Conservation (phyloP, 2,888 invertebrate species). For the Caenorhabditis becei region DNA sequence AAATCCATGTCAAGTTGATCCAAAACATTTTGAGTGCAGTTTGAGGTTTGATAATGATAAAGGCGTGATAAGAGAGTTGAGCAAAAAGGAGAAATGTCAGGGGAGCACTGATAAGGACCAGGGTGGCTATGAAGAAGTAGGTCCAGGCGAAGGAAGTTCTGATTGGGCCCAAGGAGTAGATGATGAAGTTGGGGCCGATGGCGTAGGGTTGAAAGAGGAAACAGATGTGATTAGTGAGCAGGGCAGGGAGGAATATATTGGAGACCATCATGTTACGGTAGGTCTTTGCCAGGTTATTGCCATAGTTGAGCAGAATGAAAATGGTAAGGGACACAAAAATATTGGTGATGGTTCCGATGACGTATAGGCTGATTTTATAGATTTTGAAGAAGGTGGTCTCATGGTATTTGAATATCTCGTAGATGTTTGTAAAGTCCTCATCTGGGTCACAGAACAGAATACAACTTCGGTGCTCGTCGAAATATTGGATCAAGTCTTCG, state of each 20-base stretch:
- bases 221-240: slow-evolving; percentile 40
- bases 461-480: slow-evolving; percentile 36
- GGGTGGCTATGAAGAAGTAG: not conserved
- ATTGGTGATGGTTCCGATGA: slow-evolving; percentile 24
- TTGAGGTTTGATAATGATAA: slow-evolving; percentile 31
- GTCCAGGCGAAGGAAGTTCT: slow-evolving; percentile 14
- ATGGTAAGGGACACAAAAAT: slow-evolving; percentile 27
- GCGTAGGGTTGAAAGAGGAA: slow-evolving; percentile 39
- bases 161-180: slow-evolving; percentile 27
- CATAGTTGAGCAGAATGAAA: slow-evolving; percentile 20
- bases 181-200: slow-evolving; percentile 28
- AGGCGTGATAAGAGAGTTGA: slow-evolving; percentile 34
- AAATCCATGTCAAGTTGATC: slow-evolving; percentile 20
- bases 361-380: slow-evolving; percentile 11
- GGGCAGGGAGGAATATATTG: slow-evolving; percentile 30
- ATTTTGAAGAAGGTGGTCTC: slow-evolving; percentile 18
- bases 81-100: slow-evolving; percentile 28
- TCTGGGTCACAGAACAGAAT: slow-evolving; percentile 23
- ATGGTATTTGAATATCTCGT: slow-evolving; percentile 32
- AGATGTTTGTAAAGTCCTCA: not conserved
- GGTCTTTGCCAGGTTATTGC: not conserved
- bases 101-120: slow-evolving; percentile 1
- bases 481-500: slow-evolving; percentile 9
- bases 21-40: slow-evolving; percentile 39
- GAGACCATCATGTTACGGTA: slow-evolving; percentile 36